Evolutionary conservation across 2,113 vertebrate genomes (phyloP).

Genomic region (Epinephelus moara): DNA sequence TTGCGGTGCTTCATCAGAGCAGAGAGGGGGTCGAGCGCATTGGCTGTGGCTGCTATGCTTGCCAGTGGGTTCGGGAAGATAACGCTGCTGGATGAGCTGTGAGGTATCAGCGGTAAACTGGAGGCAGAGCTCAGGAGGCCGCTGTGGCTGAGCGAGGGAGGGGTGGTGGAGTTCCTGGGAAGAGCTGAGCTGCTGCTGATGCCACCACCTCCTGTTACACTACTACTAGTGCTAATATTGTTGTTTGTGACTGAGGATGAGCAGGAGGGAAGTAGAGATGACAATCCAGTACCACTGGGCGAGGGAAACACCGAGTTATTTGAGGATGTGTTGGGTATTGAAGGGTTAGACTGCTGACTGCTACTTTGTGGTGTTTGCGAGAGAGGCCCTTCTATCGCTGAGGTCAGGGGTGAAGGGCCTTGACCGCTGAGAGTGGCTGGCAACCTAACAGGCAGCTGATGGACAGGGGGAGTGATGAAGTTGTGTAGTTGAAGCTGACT

Average conservation of each 20-base stretch:
- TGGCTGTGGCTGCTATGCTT: constrained; percentile 98
- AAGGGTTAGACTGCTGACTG: constrained; percentile 86
- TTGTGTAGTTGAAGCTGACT: constrained; percentile 91
- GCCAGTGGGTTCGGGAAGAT: constrained; percentile 98
- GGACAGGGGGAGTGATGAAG: constrained; percentile 87
- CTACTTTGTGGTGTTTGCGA: constrained; percentile 87
- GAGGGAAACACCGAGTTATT: constrained; percentile 82
- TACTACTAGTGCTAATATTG: constrained; percentile 70
- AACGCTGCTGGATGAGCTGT: constrained; percentile 94
- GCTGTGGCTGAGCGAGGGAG: constrained; percentile 89
- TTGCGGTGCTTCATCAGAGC: constrained; percentile 98
- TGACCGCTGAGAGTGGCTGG: constrained; percentile 83
- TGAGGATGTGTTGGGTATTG: constrained; percentile 82
- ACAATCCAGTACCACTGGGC: constrained; percentile 78
- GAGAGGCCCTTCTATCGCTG: constrained; percentile 86
- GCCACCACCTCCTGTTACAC: constrained; percentile 65
- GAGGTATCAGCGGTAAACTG: constrained; percentile 96
- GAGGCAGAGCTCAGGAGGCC: constrained; percentile 90
- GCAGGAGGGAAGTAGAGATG: constrained; percentile 84
- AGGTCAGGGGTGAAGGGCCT: constrained; percentile 78
- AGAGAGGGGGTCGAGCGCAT: constrained; percentile 96
- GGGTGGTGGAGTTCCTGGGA: constrained; percentile 88
- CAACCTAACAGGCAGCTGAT: constrained; percentile 90
- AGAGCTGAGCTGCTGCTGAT: constrained; percentile 81
- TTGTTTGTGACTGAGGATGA: constrained; percentile 82